Evolutionary conservation across 2,797 vertebrate species (phyloP), one percentile per base, ranked within the genome.

Genomic region (Halcyon smyrnensis): DNA sequence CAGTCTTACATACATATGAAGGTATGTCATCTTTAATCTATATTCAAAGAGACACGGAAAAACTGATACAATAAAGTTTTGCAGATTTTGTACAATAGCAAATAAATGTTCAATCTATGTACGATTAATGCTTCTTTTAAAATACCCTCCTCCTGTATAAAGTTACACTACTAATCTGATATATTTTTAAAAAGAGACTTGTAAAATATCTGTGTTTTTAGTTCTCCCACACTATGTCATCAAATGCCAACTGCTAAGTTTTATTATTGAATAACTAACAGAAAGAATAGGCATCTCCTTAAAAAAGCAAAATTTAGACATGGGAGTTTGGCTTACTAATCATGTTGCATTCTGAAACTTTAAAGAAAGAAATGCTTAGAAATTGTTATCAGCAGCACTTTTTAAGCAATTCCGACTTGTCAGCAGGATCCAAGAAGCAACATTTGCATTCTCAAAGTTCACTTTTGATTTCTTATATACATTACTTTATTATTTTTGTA

Each of bases 101-200:
- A 59, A 50, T 24, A 70, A 78, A 71, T 15, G 15, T 21, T 85
- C 32, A 74, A 48, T 8, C 28, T 48, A n/a, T 4, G 9, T 9
- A 77, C 68, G 77, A 54, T 48, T 78, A 94, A 93, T 12, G 32
- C 37, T 63, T 91, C 28, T 85, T 84, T 75, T 15, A 94, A 91
- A 92, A 94, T 36, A 69, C 56, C 67, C 59, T 95, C 28, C 41
- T 59, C 18, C 8, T 87, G 64, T 78, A 27, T 60, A 20, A 82
- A 80, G 59, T 41, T 64, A 86, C 1, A 76, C 51, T 67, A 79
- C 11, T 39, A 90, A 82, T 15, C 11, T 53, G 25, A 70, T n/a
- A 21, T 3, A 84, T 69, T 77, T 68, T 3, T 4, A n/a, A 90
- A 88, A 74, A 32, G 4, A 43, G 16, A 82, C 46, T 15, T 75